Percentiles rank a stretch among this genome's conserved stretches.
phyloP scores from a whole-genome alignment of 2,113 vertebrate genomes.

The Zosterops pallidus region DNA sequence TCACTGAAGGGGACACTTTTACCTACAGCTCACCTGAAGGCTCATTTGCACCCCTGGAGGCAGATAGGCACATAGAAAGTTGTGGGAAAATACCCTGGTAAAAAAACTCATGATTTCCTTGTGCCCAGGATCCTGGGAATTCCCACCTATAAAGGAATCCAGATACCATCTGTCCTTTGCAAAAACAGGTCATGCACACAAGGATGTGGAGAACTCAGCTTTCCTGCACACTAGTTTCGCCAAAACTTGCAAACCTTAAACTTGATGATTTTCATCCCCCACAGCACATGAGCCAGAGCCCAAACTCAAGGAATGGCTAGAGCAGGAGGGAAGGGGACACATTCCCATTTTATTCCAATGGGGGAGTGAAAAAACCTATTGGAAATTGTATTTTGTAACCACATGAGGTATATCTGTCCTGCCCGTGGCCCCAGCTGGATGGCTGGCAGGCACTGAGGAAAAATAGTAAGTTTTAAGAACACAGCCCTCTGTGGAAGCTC shows the following conservation, averaged over 20 bases:
- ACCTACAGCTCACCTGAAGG: background rate
- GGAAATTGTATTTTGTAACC: background rate
- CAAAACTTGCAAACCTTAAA: background rate
- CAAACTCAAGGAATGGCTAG: background rate
- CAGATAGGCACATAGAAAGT: fast-evolving
- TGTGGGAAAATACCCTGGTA: background rate
- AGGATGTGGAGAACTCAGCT: background rate
- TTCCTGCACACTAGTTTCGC: background rate
- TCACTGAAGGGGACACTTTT: background rate
- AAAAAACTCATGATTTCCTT: fast-evolving
- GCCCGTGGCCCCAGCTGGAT: background rate
- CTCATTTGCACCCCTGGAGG: background rate
- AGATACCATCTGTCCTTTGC: background rate
- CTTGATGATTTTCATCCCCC: background rate
- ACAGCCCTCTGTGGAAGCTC: background rate
- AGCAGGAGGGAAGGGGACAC: background rate
- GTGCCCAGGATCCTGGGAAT: background rate
- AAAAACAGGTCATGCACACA: background rate
- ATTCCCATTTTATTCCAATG: background rate
- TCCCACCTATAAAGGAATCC: background rate
- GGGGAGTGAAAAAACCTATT: background rate
- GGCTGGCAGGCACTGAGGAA: background rate
- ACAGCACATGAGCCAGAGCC: background rate
- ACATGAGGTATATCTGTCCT: fast-evolving
- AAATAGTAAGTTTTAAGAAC: background rate